Percentiles rank a stretch among this genome's conserved stretches.
phyloP scores from a whole-genome alignment of 2,888 invertebrate species.

The Ochropleura leucogaster region DNA sequence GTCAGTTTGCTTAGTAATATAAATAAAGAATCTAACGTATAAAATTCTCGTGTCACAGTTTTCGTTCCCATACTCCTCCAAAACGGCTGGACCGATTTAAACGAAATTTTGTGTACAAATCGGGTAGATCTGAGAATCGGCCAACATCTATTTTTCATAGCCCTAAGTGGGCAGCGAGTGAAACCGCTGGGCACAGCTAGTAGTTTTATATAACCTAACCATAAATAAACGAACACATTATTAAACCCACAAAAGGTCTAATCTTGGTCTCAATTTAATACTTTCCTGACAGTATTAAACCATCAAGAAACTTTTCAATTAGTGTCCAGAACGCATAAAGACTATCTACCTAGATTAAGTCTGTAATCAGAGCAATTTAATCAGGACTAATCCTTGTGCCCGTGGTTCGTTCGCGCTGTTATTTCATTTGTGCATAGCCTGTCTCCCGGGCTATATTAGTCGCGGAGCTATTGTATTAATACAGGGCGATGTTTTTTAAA shows the following conservation, averaged over 20 bases:
- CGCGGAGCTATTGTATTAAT: conserved; percentile 11
- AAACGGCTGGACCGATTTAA: no score
- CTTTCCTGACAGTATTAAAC: conserved; percentile 13
- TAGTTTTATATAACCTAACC: neutral
- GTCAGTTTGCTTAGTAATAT: neutral
- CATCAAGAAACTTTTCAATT: conserved; percentile 50
- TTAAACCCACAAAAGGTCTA: neutral
- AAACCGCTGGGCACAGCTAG: no score
- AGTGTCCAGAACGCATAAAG: conserved; percentile 55
- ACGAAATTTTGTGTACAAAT: no score
- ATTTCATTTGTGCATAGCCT: conserved; percentile 59
- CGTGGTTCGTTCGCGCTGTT: conserved; percentile 42
- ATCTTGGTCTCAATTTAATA: conserved; percentile 16
- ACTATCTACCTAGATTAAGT: conserved; percentile 48
- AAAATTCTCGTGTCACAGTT: no score
- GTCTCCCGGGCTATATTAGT: conserved; percentile 53
- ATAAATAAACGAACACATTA: neutral
- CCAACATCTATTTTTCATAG: no score
- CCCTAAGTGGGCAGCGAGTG: no score
- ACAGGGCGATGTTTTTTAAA: conserved; percentile 12
- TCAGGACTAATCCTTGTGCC: conserved; percentile 52
- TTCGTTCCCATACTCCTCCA: no score
- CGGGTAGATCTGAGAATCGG: no score
- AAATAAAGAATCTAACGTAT: no score
- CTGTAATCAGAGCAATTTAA: conserved; percentile 57